Conservation (phyloP, 23 tunicate genomes). For the Phallusia fumigata region DNA sequence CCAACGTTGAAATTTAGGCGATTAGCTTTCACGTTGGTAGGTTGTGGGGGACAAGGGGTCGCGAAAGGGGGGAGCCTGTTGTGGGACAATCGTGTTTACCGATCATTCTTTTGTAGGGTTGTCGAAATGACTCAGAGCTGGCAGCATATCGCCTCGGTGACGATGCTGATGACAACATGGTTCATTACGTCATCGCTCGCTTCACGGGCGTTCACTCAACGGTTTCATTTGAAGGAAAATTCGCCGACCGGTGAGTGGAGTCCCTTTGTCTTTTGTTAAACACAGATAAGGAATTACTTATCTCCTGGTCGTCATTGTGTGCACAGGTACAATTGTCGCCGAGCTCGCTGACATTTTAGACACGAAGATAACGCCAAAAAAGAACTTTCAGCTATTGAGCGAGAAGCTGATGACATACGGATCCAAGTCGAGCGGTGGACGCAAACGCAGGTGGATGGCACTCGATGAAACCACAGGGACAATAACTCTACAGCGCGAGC, state of each 20-base stretch:
- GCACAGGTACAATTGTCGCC: slow-evolving; percentile 58
- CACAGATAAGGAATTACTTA: neutral
- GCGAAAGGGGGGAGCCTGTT: neutral
- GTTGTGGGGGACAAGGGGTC: neutral
- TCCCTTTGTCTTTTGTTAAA: neutral
- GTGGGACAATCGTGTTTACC: slow-evolving; percentile 6
- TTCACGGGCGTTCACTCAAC: neutral
- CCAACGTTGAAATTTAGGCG: neutral
- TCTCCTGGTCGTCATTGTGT: too few species aligned
- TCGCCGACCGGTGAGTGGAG: slow-evolving; percentile 10
- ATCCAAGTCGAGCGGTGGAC: slow-evolving; percentile 1
- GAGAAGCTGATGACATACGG: slow-evolving; percentile 44
- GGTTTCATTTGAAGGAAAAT: neutral
- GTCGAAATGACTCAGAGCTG: neutral
- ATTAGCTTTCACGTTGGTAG: neutral
- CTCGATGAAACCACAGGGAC: slow-evolving; percentile 29
- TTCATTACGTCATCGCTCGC: neutral
- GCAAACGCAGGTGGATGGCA: slow-evolving; percentile 24
- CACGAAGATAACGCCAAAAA: slow-evolving; percentile 4
- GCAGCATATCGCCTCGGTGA: neutral
- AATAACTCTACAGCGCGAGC: neutral
- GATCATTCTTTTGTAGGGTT: neutral
- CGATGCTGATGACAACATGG: neutral
- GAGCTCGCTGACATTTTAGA: slow-evolving; percentile 43
- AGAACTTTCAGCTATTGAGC: slow-evolving; percentile 62